Percentiles rank a stretch among this genome's conserved stretches.
These are phyloP conservation scores for Fukomys damarensis DNA, from an alignment of 2,113 vertebrate genomes.

Conservation along the genomic window DNA sequence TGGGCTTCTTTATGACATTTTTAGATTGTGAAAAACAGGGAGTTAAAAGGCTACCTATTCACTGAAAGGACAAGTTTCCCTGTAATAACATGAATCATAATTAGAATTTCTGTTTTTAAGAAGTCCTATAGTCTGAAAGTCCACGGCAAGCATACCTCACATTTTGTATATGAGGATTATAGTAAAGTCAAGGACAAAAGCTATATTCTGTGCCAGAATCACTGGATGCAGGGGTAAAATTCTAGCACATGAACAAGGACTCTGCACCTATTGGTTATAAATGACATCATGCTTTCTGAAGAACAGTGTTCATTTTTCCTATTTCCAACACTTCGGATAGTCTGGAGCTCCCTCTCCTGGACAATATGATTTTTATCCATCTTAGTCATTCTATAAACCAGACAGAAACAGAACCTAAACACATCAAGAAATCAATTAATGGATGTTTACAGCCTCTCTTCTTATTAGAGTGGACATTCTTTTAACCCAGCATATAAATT, in stretches of 20 bases:
- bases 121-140: neutral
- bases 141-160: neutral
- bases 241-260: constrained; percentile 73
- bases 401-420: constrained; percentile 19
- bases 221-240: constrained; percentile 79
- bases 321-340: constrained; percentile 47
- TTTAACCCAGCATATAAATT: neutral
- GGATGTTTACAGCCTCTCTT: neutral
- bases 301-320: constrained; percentile 49
- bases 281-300: constrained; percentile 88
- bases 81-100: neutral
- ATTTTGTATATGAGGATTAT: constrained; percentile 22
- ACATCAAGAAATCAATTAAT: neutral
- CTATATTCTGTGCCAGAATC: constrained; percentile 80
- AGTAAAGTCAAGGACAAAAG: constrained; percentile 80
- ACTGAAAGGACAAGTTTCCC: neutral
- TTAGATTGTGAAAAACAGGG: constrained; percentile 7
- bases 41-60: neutral
- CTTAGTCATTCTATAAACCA: neutral
- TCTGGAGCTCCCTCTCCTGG: constrained; percentile 87
- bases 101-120: constrained; percentile 9
- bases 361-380: constrained; percentile 14
- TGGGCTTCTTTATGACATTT: neutral
- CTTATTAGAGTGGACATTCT: neutral
- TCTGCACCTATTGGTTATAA: constrained; percentile 83